Evolutionary conservation across 2,797 vertebrate genomes (phyloP).

Genomic region (Luscinia megarhynchos): DNA sequence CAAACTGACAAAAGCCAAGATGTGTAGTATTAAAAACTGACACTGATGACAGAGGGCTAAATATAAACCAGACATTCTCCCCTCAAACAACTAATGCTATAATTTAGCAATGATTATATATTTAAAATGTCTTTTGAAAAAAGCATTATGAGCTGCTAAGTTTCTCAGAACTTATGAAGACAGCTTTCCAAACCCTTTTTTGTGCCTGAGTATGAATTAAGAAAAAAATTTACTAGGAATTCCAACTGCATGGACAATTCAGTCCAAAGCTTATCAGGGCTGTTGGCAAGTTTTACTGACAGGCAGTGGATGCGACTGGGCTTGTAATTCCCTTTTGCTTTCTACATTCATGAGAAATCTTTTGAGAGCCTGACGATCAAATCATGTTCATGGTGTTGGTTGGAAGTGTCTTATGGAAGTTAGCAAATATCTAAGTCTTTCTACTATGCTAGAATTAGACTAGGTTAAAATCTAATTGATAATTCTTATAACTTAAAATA

Average conservation of each 20-base stretch:
- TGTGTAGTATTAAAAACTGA: conserved; percentile 45
- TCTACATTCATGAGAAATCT: background rate
- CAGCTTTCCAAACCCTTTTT: background rate
- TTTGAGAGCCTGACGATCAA: background rate
- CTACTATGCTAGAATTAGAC: background rate
- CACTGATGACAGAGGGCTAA: background rate
- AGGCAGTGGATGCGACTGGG: background rate
- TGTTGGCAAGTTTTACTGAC: background rate
- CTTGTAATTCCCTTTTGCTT: background rate
- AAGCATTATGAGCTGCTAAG: background rate
- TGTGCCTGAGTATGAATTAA: background rate
- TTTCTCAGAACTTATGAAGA: background rate
- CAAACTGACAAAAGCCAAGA: conserved; percentile 48
- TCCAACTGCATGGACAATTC: background rate
- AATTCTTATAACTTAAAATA: background rate
- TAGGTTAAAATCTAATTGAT: background rate
- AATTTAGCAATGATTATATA: conserved; percentile 14
- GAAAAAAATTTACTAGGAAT: background rate
- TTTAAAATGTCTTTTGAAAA: background rate
- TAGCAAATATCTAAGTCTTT: background rate
- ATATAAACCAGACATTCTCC: conserved; percentile 4
- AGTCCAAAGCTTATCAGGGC: background rate
- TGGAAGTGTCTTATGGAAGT: background rate
- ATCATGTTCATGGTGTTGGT: background rate
- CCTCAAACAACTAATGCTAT: background rate